Evolutionary conservation across 2,113 vertebrate genomes (phyloP).

Genomic region (Eolophus roseicapilla): DNA sequence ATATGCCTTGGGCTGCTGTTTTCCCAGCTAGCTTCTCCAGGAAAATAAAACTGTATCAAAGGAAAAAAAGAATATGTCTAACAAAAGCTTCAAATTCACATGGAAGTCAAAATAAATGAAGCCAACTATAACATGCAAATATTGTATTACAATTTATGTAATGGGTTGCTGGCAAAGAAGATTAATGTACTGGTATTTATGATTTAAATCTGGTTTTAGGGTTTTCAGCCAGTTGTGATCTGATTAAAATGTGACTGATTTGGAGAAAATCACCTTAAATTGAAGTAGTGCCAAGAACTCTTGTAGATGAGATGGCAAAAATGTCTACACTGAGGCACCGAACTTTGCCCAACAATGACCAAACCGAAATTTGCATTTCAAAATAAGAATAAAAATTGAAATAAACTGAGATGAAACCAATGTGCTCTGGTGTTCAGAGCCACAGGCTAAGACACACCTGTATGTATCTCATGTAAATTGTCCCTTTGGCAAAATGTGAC

Average conservation of each 20-base stretch:
- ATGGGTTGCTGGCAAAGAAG: slow-evolving; percentile 15
- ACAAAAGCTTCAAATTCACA: not conserved
- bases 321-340: not conserved
- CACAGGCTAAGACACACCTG: not conserved
- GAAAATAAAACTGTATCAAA: not conserved
- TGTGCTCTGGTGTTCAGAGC: not conserved
- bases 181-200: slow-evolving; percentile 50
- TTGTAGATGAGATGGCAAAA: slow-evolving; percentile 4
- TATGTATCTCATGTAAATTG: not conserved
- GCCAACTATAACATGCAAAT: slow-evolving; percentile 44
- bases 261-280: slow-evolving; percentile 44
- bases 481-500: not conserved
- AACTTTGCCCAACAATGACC: not conserved
- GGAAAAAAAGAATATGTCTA: not conserved
- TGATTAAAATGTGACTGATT: slow-evolving; percentile 59
- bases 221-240: slow-evolving; percentile 46
- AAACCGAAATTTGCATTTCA: not conserved
- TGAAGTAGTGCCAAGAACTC: not conserved
- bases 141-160: slow-evolving; percentile 38
- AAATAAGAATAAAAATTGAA: not conserved
- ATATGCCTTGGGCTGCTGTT: not conserved
- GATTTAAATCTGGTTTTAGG: slow-evolving; percentile 45
- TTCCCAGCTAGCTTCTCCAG: not conserved
- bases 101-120: slow-evolving; percentile 10
- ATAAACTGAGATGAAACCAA: not conserved